Percentiles rank a stretch among this genome's conserved stretches.
These are phyloP conservation scores for Mesembrinibis cayennensis DNA, from an alignment of 2,113 vertebrate genomes.

Conservation along the genomic window DNA sequence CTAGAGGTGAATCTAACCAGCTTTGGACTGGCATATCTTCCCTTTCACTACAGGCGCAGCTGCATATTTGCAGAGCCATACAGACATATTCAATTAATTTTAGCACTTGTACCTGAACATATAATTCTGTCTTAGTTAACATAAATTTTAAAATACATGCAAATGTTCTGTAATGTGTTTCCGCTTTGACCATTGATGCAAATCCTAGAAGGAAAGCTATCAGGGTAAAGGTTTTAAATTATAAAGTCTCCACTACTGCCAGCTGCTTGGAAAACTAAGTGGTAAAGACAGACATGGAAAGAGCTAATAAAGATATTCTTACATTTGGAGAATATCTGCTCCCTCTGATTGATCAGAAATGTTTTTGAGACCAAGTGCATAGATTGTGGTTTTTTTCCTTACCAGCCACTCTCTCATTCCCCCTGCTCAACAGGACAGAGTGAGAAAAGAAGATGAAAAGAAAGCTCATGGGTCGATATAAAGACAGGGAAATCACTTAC, in stretches of 20 bases:
- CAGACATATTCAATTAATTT: background rate
- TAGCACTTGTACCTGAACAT: background rate
- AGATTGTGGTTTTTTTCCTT: background rate
- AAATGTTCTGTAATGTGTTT: background rate
- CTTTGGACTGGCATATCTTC: background rate
- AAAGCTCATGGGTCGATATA: background rate
- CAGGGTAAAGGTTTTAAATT: background rate
- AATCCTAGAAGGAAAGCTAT: background rate
- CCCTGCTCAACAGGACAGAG: background rate
- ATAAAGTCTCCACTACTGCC: background rate
- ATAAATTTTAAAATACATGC: background rate
- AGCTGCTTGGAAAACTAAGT: background rate
- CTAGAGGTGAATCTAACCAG: background rate
- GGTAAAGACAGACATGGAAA: background rate
- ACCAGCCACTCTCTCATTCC: background rate
- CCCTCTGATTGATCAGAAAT: background rate
- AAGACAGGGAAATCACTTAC: background rate
- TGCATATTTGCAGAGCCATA: background rate
- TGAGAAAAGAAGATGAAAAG: background rate
- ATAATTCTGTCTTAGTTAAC: background rate
- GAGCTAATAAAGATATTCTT: background rate
- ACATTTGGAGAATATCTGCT: background rate
- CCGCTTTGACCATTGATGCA: background rate
- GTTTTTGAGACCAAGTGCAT: background rate
- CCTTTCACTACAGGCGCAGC: background rate